Base-by-base conservation (phyloP, 2,797 vertebrate species). In the Phoeniculus purpureus region DNA sequence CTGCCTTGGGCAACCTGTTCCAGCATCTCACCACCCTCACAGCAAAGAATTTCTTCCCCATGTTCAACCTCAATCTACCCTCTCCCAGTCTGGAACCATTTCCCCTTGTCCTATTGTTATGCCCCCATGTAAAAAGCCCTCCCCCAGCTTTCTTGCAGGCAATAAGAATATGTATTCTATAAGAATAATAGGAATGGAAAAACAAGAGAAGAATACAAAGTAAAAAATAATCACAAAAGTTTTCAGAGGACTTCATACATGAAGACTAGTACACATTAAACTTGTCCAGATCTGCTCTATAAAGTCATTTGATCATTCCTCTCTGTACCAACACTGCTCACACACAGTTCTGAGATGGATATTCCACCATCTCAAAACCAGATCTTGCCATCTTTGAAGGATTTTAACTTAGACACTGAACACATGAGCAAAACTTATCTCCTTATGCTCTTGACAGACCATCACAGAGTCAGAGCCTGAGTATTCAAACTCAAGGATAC, bases 351-450 rank as follows among this genome's bases (percentile, higher is more conserved):
- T 23, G 20, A 70, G 51, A 67, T 1, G 58, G 7, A 61, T 74
- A 85, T 60, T 91, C 37, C 72, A 79, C 7, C 27, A 60, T 9
- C 55, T 40, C 62, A 56, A 71, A 64, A 66, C 13, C 18, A 51
- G 10, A 72, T 20, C 37, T 76, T 88, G 37, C 55, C 55, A 86
- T 59, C 23, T 60, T 82, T 73, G 67, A 37, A 75, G 48, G 65
- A 66, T 79, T 92, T 86, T 55, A 75, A 64, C 55, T 92, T 76
- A 40, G 60, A 74, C 68, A 51, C 50, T 56, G 26, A 79, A 90
- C 74, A 58, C 5, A 7, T 15, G 64, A 87, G 37, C 22, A 80
- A 93, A 93, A 47, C 8, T 67, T 59, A 34, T 75, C 59, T 85
- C 45, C 54, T 92, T 85, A 78, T 76, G 8, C 77, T 64, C 19